Evolutionary conservation across 92 coral and sea anemone species (phyloP).

Genomic region (Diadumene lineata): DNA sequence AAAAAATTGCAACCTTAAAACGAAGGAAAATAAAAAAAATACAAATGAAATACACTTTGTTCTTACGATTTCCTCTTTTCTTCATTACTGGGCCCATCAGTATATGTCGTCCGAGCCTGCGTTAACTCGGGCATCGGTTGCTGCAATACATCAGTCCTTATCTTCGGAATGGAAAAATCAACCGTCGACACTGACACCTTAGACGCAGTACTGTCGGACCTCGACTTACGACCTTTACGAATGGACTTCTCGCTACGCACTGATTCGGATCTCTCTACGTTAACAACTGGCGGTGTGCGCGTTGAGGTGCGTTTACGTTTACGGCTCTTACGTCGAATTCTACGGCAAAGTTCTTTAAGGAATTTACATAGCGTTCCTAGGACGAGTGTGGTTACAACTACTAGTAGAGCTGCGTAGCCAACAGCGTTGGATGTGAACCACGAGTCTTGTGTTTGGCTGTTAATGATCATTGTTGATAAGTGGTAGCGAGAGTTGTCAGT

Average conservation of each 20-base stretch:
- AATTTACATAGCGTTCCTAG: constrained; percentile 75
- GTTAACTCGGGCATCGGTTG: constrained; percentile 74
- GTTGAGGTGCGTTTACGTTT: constrained; percentile 21
- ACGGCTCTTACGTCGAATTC: constrained; percentile 45
- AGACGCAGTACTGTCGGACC: constrained; percentile 35
- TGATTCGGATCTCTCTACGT: constrained; percentile 20
- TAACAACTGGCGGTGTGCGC: neutral
- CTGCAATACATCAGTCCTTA: constrained; percentile 52
- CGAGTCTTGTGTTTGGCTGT: constrained; percentile 11
- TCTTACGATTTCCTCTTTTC: constrained; percentile 70
- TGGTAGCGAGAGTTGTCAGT: constrained; percentile 8
- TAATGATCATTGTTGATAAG: constrained; percentile 20
- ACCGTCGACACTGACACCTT: constrained; percentile 36
- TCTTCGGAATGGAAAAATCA: constrained; percentile 74
- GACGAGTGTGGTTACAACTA: constrained; percentile 62
- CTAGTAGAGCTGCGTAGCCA: constrained; percentile 44
- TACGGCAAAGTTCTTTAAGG: constrained; percentile 62
- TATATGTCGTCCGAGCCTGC: constrained; percentile 52
- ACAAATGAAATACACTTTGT: neutral
- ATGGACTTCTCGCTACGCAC: neutral
- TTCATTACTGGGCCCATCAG: constrained; percentile 21
- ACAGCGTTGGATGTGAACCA: constrained; percentile 28
- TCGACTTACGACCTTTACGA: neutral
- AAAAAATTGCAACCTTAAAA: no score
- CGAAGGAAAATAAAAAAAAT: no score